Percentiles rank a stretch among this genome's conserved stretches.
Evolutionary conservation across 2,113 vertebrate genomes (phyloP).

Genomic region (Neolamprologus longior): DNA sequence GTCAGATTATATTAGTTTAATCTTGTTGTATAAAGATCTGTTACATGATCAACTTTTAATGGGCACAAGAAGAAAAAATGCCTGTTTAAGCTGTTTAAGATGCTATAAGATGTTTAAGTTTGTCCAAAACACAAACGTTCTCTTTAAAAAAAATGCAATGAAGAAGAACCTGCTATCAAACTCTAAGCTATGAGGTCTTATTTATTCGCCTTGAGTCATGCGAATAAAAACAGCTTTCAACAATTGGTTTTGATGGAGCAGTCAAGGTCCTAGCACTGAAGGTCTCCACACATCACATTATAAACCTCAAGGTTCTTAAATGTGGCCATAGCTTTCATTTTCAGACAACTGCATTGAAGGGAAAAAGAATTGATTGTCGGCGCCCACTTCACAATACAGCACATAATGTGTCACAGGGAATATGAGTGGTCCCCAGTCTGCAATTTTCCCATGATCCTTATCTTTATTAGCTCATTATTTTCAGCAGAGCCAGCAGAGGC

Average conservation of each 20-base stretch:
- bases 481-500: slow-evolving; percentile 33
- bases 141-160: background rate
- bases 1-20: background rate
- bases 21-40: background rate
- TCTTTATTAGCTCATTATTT: slow-evolving; percentile 69
- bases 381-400: slow-evolving; percentile 11
- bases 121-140: background rate
- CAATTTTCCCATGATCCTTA: slow-evolving; percentile 63
- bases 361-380: background rate
- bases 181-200: background rate
- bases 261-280: background rate
- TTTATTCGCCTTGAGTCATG: background rate
- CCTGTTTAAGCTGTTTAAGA: rapidly evolving
- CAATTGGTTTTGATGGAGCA: background rate
- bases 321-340: background rate
- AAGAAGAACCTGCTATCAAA: background rate
- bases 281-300: background rate
- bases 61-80: background rate
- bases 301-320: background rate
- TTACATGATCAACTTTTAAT: background rate
- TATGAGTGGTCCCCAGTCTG: slow-evolving; percentile 44
- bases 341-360: background rate
- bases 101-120: background rate
- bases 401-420: slow-evolving; percentile 8
- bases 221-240: background rate